A percentile compares a stretch with the other conserved stretches of the same genome.
These are phyloP conservation scores for Nineta flava DNA, from an alignment of 2,888 invertebrate species.

Conservation along the genomic window DNA sequence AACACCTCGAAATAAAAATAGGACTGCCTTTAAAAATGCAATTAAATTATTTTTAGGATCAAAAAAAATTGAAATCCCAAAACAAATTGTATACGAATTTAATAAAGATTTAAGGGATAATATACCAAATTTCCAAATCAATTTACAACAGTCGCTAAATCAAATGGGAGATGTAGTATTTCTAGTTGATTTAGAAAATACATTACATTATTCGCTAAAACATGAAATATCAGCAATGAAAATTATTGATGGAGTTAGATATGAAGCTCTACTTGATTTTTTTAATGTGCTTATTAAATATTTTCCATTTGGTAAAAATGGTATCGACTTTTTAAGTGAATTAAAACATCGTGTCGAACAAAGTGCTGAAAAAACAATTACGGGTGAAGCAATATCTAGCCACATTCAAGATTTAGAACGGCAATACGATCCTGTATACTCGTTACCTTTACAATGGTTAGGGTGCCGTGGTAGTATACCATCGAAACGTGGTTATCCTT, in stretches of 20 bases:
- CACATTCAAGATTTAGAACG: slow-evolving; percentile 36
- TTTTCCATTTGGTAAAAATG: slow-evolving; percentile 61
- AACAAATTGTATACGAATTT: slow-evolving; percentile 7
- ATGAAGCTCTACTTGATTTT: slow-evolving; percentile 59
- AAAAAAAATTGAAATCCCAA: slow-evolving; percentile 18
- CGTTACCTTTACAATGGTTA: slow-evolving; percentile 43
- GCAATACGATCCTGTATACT: slow-evolving; percentile 38
- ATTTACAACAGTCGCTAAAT: slow-evolving; percentile 20
- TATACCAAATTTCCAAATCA: slow-evolving; percentile 10
- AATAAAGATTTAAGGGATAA: slow-evolving; percentile 7
- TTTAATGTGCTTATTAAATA: slow-evolving; percentile 53
- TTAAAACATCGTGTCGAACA: slow-evolving; percentile 34
- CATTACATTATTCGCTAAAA: slow-evolving; percentile 63
- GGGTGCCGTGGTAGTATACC: slow-evolving; percentile 69
- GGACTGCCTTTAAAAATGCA: slow-evolving; percentile 30
- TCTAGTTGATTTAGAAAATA: slow-evolving; percentile 76
- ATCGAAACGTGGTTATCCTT: slow-evolving; percentile 73
- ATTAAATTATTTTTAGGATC: slow-evolving; percentile 35
- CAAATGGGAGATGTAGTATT: slow-evolving; percentile 46
- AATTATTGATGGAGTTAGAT: slow-evolving; percentile 49
- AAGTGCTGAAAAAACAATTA: slow-evolving; percentile 31
- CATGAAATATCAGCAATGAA: slow-evolving; percentile 67
- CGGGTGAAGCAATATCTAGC: slow-evolving; percentile 42
- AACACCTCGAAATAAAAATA: slow-evolving; percentile 27
- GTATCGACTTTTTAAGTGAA: slow-evolving; percentile 45